Conservation (phyloP, 23 tunicate genomes). For the Diplosoma virens region DNA sequence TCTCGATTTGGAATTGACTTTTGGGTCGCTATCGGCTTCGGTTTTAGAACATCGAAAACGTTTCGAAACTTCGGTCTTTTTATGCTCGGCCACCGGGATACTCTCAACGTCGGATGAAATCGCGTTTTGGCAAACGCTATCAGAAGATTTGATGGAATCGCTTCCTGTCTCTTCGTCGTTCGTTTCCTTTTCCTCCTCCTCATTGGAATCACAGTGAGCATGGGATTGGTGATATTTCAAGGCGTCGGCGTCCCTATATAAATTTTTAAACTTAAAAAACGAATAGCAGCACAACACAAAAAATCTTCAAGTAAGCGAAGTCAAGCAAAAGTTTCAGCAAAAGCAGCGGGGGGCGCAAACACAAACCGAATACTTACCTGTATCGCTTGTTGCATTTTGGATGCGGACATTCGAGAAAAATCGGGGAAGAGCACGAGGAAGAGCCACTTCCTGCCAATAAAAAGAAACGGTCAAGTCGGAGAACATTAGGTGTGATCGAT, state of each 20-base stretch:
- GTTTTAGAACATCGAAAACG: too few species aligned
- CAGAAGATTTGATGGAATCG: not conserved
- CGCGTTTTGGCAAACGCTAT: not conserved
- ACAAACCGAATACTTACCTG: constrained; percentile 39
- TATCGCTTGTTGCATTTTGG: constrained; percentile 76
- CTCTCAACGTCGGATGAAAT: not conserved
- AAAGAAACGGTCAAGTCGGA: too few species aligned
- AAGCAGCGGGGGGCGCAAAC: not conserved
- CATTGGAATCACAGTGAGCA: constrained; percentile 42
- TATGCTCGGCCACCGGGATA: not conserved
- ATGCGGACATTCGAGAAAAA: constrained; percentile 76
- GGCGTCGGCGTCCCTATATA: constrained; percentile 50
- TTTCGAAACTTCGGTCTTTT: not conserved
- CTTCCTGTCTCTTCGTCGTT: constrained; percentile 9
- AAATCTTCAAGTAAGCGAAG: not conserved
- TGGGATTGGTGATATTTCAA: constrained; percentile 79
- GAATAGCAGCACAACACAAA: not conserved
- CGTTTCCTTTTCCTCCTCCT: constrained; percentile 2
- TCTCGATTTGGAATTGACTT: not conserved
- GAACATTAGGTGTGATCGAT: too few species aligned
- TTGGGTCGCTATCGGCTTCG: not conserved
- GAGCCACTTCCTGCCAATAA: constrained; percentile 65
- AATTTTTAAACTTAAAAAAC: not conserved
- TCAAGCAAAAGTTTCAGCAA: not conserved
- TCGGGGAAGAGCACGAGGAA: constrained; percentile 82